These are phyloP conservation scores for Epinotia bilunana DNA, from an alignment of 2,888 invertebrate genomes.

Conservation along the genomic window DNA sequence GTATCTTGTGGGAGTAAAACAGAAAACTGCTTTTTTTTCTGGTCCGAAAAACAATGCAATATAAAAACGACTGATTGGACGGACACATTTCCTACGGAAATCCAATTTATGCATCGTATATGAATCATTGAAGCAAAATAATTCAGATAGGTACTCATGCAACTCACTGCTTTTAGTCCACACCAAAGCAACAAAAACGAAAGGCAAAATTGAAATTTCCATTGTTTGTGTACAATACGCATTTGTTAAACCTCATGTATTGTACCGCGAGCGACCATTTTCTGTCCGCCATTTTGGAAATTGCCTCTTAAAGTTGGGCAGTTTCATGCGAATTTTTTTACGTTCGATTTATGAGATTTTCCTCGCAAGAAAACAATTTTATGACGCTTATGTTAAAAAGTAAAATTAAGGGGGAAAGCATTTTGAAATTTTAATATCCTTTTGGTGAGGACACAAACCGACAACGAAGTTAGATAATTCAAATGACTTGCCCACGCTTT, in stretches of 20 bases:
- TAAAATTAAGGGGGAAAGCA: constrained; percentile 15
- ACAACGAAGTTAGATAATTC: constrained; percentile 19
- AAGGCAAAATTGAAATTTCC: constrained; percentile 29
- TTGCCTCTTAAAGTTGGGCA: constrained; percentile 28
- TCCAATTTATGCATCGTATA: neutral
- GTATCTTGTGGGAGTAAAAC: too few relatives aligned
- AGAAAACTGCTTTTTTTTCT: too few relatives aligned
- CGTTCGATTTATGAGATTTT: constrained; percentile 29
- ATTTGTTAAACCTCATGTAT: constrained; percentile 33
- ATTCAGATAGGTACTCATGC: constrained; percentile 2
- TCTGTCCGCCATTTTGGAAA: constrained; percentile 31
- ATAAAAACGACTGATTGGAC: neutral
- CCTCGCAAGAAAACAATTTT: constrained; percentile 25
- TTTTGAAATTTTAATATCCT: constrained; percentile 12
- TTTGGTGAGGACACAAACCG: neutral
- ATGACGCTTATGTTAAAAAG: constrained; percentile 22
- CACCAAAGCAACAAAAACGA: constrained; percentile 12
- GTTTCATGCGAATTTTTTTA: constrained; percentile 30
- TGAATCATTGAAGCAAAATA: constrained; percentile 10
- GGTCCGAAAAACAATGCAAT: too few relatives aligned
- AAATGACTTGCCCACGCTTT: constrained; percentile 33
- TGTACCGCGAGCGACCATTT: constrained; percentile 32
- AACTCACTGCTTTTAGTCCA: neutral
- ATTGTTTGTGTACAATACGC: constrained; percentile 32
- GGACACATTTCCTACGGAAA: neutral